phyloP scores from a whole-genome alignment of 2,113 vertebrate species.

The Psettodes erumei region DNA sequence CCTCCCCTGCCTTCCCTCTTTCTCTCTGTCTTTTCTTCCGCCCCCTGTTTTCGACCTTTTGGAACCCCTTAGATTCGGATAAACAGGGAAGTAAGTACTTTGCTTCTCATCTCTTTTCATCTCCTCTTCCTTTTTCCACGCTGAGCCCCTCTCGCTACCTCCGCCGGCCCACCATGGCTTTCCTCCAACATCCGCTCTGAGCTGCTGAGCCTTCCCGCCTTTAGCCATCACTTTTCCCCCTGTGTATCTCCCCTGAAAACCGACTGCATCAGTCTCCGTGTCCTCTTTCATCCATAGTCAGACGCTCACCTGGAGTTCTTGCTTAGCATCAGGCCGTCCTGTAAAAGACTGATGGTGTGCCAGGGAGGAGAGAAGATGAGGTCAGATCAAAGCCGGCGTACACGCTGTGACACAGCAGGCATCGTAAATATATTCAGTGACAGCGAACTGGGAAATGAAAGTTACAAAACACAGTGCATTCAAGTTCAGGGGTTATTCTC shows the following conservation, averaged over 20 bases:
- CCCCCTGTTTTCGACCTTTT: constrained; percentile 60
- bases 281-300: constrained; percentile 41
- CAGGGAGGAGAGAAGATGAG: neutral
- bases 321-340: constrained; percentile 5
- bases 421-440: constrained; percentile 8
- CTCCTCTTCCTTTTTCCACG: constrained; percentile 32
- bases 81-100: constrained; percentile 89
- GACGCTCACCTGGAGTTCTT: constrained; percentile 30
- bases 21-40: constrained; percentile 52
- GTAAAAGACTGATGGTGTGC: constrained; percentile 4
- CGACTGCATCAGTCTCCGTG: constrained; percentile 9
- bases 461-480: neutral
- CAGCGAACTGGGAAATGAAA: neutral
- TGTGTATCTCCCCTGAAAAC: constrained; percentile 8
- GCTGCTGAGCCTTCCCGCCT: constrained; percentile 46
- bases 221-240: constrained; percentile 26
- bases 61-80: constrained; percentile 86
- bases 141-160: constrained; percentile 14
- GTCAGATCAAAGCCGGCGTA: constrained; percentile 13
- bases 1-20: constrained; percentile 56
- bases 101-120: constrained; percentile 70
- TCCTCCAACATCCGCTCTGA: constrained; percentile 37
- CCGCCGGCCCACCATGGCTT: constrained; percentile 33
- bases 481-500: neutral
- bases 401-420: neutral